These are phyloP conservation scores for Schizothorax lantsangensis DNA, from an alignment of 2,797 vertebrate species.

Conservation along the genomic window DNA sequence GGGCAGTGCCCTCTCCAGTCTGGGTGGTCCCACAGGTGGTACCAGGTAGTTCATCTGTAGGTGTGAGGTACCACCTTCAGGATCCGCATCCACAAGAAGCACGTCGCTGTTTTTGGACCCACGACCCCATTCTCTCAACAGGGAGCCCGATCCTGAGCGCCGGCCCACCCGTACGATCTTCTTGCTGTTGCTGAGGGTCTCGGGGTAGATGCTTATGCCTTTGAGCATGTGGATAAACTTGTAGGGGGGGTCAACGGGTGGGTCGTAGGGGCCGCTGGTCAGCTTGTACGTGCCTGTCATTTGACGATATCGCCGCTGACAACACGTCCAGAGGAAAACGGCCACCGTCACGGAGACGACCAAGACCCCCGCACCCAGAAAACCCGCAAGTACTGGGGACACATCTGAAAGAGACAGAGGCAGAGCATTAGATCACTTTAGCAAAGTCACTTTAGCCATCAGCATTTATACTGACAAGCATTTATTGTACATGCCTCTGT, in stretches of 20 bases:
- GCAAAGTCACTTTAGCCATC: not conserved
- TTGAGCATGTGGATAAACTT: slow-evolving; percentile 99
- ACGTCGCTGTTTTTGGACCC: slow-evolving; percentile 45
- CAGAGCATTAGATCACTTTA: not conserved
- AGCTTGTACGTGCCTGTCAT: slow-evolving; percentile 83
- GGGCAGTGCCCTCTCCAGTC: slow-evolving; percentile 80
- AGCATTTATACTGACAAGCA: not conserved
- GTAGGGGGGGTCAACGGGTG: slow-evolving; percentile 78
- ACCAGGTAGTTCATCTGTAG: slow-evolving; percentile 81
- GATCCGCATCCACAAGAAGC: slow-evolving; percentile 77
- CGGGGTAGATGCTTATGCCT: slow-evolving; percentile 97
- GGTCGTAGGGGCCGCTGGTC: slow-evolving; percentile 75
- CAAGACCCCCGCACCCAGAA: slow-evolving; percentile 91
- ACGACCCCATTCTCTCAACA: slow-evolving; percentile 35
- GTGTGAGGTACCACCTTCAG: slow-evolving; percentile 70
- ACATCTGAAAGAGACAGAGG: slow-evolving; percentile 80
- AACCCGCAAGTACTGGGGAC: slow-evolving; percentile 92
- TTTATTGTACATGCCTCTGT: not conserved
- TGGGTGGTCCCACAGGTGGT: slow-evolving; percentile 64
- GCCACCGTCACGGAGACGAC: slow-evolving; percentile 87
- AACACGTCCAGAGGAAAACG: slow-evolving; percentile 93
- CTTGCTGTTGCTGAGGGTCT: slow-evolving; percentile 91
- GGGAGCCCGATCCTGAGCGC: slow-evolving; percentile 19
- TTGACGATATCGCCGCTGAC: slow-evolving; percentile 87
- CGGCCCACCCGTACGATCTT: slow-evolving; percentile 82